These are phyloP conservation scores for Gymnoscopelus microlampas DNA, from an alignment of 2,797 vertebrate species.

Conservation along the genomic window DNA sequence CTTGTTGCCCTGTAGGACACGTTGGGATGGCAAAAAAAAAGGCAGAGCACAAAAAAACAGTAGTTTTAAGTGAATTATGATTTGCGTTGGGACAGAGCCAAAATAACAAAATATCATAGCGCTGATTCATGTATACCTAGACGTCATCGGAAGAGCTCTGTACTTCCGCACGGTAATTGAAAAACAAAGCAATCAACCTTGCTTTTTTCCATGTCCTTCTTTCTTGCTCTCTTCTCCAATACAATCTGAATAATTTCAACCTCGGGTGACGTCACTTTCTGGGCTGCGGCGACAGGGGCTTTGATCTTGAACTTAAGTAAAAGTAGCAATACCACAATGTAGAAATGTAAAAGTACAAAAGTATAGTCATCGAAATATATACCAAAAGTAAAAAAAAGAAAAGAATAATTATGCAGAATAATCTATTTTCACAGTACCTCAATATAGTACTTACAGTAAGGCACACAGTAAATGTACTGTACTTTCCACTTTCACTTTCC, in stretches of 20 bases:
- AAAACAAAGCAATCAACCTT: slow-evolving; percentile 64
- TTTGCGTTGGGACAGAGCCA: slow-evolving; percentile 50
- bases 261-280: slow-evolving; percentile 67
- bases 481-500: not conserved
- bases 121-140: slow-evolving; percentile 62
- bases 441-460: too few relatives aligned
- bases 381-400: too few relatives aligned
- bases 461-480: too few relatives aligned
- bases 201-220: slow-evolving; percentile 28
- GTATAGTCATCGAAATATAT: too few relatives aligned
- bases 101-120: slow-evolving; percentile 57
- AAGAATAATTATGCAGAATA: too few relatives aligned
- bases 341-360: too few relatives aligned
- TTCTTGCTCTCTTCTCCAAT: slow-evolving; percentile 50
- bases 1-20: slow-evolving; percentile 58
- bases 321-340: not conserved
- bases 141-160: slow-evolving; percentile 63
- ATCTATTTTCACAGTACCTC: too few relatives aligned
- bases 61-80: slow-evolving; percentile 60
- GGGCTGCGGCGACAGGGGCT: slow-evolving; percentile 52
- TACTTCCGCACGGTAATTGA: slow-evolving; percentile 55
- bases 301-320: slow-evolving; percentile 52
- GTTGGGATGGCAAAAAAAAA: slow-evolving; percentile 47
- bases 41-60: slow-evolving; percentile 47
- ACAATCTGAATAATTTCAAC: slow-evolving; percentile 62